These are phyloP conservation scores for Drosophila sp. DNA, from an alignment of 1,140 invertebrate genomes.

Conservation along the genomic window DNA sequence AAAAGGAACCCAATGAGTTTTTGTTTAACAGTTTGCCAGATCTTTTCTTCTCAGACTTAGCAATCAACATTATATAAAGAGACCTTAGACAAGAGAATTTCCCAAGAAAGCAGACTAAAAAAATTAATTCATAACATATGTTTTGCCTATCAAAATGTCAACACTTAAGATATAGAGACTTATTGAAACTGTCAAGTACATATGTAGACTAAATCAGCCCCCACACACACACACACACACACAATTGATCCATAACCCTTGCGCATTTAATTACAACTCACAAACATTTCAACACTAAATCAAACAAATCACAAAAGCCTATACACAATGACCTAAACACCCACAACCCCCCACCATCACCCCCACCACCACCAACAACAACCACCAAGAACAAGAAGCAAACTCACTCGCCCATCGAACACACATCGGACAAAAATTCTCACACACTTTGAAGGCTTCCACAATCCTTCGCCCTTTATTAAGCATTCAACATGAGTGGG, in stretches of 20 bases:
- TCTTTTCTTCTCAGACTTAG: too few species aligned
- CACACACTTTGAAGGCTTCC: constrained; percentile 64
- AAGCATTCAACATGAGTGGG: background rate
- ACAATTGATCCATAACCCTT: constrained; percentile 49
- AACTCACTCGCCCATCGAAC: constrained; percentile 25
- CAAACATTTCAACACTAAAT: constrained; percentile 60
- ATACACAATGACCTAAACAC: constrained; percentile 30
- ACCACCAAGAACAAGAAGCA: constrained; percentile 38
- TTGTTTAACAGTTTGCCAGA: too few species aligned
- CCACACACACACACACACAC: constrained; percentile 6
- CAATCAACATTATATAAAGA: too few species aligned
- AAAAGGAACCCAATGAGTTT: too few species aligned
- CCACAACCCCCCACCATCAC: constrained; percentile 37
- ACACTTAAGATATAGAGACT: background rate
- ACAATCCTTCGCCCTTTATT: constrained; percentile 52
- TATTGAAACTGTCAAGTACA: constrained; percentile 1
- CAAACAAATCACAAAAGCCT: constrained; percentile 67
- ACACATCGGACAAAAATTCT: constrained; percentile 56
- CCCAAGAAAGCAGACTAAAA: too few species aligned
- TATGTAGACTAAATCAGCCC: background rate
- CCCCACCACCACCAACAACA: constrained; percentile 45
- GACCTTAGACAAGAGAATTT: too few species aligned
- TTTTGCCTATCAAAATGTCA: background rate
- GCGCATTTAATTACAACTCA: constrained; percentile 67
- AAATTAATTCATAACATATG: background rate